Percentiles rank a stretch among this genome's conserved stretches.
phyloP scores from a whole-genome alignment of 2,797 vertebrate genomes.

The Chanos chanos region DNA sequence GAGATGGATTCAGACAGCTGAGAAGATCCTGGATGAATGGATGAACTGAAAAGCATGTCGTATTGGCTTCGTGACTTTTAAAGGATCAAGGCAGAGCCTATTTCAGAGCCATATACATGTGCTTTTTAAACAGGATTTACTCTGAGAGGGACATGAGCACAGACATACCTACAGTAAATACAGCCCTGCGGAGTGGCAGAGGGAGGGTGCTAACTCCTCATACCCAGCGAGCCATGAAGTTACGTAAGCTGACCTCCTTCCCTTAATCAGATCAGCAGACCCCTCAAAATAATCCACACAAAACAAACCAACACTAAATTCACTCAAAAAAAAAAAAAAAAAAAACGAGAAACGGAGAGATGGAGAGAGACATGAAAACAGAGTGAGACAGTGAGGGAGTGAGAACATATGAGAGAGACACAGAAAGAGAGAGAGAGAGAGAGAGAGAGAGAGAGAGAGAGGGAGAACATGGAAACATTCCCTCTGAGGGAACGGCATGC shows the following conservation, averaged over 20 bases:
- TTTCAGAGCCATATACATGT: not conserved
- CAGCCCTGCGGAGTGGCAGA: not conserved
- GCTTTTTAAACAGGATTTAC: slow-evolving; percentile 1
- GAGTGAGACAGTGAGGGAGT: slow-evolving; percentile 15
- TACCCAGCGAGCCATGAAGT: slow-evolving; percentile 33
- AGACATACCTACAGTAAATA: too few relatives aligned
- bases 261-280: slow-evolving; percentile 47
- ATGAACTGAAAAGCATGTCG: not conserved
- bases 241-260: slow-evolving; percentile 64
- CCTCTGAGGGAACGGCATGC: not conserved
- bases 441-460: slow-evolving; percentile 20
- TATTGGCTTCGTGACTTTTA: slow-evolving; percentile 1
- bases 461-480: not conserved
- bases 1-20: not conserved
- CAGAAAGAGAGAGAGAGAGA: not conserved
- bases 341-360: too few relatives aligned
- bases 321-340: slow-evolving; percentile 6
- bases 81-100: not conserved
- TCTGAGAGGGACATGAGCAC: not conserved
- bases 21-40: not conserved
- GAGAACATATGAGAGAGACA: not conserved
- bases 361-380: slow-evolving; percentile 3
- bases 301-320: slow-evolving; percentile 35
- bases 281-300: slow-evolving; percentile 44
- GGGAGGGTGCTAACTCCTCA: not conserved